Evolutionary conservation across 2,113 vertebrate genomes (phyloP), one percentile per base, ranked within the genome.

Genomic region (Cyanoramphus novaezelandiae): DNA sequence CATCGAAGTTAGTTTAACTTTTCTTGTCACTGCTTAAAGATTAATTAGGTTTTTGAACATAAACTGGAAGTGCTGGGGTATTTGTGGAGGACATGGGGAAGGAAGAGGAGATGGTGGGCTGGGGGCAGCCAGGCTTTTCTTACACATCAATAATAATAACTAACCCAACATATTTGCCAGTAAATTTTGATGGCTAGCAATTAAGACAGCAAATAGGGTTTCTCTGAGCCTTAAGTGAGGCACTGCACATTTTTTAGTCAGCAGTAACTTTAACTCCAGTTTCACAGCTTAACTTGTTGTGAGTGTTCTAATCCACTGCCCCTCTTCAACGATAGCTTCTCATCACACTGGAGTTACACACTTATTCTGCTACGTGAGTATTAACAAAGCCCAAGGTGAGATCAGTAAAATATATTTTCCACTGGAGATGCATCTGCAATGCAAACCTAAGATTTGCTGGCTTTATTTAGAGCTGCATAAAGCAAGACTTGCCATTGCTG

Each of bases 401-500:
- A 86, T 50, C 76, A 86, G 31, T 23, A 60, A 82, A 83, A 76
- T 10, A 4, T n/a, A 71, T 71, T 69, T 93, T 39, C 69, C n/a
- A 29, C 37, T 47, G 57, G 63, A 90, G 82, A 93, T 50, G 37
- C 8, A 90, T 75, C 49, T 23, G 79, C 71, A 85, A 91, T 69
- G 68, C 3, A 92, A 88, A 96, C 63, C n/a, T 55, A 77, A 63
- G 29, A 88, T 81, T 67, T 67, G 11, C 29, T 44, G 35, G 25
- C 70, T 92, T 92, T 86, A 90, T 89, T 95, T 87, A 86, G 55
- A 84, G 82, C 65, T 90, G 55, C 25, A 74, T 2, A 82, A 80
- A 93, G 62, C 68, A 86, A 57, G 52, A 23, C 72, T 72, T 78
- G 80, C 64, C 67, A 72, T 3, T 37, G 80, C 84, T 49, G 18